Percentiles rank a stretch among this genome's conserved stretches.
Conservation (phyloP, 1,140 invertebrate genomes). For the Cherax destructor region DNA sequence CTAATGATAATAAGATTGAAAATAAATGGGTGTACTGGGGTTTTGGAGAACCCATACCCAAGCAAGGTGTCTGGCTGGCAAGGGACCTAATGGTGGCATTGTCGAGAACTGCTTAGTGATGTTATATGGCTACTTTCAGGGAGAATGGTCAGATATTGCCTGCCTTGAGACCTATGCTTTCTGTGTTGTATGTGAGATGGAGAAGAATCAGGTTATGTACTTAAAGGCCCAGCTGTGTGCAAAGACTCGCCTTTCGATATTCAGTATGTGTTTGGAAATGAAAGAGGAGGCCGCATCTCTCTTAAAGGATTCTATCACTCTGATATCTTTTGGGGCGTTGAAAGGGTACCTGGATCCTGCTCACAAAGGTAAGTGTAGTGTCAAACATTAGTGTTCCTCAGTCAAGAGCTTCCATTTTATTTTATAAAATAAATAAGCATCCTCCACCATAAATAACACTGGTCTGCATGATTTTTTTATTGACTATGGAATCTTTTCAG, state of each 20-base stretch:
- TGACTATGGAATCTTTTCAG: too few species aligned
- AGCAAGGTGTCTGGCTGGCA: constrained; percentile 38
- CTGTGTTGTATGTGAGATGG: constrained; percentile 35
- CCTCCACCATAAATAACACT: too few species aligned
- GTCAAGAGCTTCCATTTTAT: too few species aligned
- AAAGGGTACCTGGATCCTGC: constrained; percentile 15
- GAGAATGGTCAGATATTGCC: constrained; percentile 42
- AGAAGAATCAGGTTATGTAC: not conserved
- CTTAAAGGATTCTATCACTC: constrained; percentile 31
- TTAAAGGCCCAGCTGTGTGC: constrained; percentile 34
- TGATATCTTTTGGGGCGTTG: constrained; percentile 24
- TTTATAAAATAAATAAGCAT: too few species aligned
- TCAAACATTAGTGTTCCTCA: not conserved
- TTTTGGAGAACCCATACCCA: not conserved
- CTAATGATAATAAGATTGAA: constrained; percentile 6
- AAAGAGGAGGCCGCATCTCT: constrained; percentile 17
- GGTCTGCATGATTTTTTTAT: too few species aligned
- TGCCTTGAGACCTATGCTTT: constrained; percentile 43
- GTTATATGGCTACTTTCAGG: constrained; percentile 15
- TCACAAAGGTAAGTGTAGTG: constrained; percentile 32
- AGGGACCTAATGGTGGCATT: constrained; percentile 35
- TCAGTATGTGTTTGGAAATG: constrained; percentile 8
- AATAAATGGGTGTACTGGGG: constrained; percentile 23
- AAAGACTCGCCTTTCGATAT: constrained; percentile 24
- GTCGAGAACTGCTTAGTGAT: constrained; percentile 49